Evolutionary conservation across 64 coral and sea anemone genomes (phyloP).

Genomic region (Porites lutea): DNA sequence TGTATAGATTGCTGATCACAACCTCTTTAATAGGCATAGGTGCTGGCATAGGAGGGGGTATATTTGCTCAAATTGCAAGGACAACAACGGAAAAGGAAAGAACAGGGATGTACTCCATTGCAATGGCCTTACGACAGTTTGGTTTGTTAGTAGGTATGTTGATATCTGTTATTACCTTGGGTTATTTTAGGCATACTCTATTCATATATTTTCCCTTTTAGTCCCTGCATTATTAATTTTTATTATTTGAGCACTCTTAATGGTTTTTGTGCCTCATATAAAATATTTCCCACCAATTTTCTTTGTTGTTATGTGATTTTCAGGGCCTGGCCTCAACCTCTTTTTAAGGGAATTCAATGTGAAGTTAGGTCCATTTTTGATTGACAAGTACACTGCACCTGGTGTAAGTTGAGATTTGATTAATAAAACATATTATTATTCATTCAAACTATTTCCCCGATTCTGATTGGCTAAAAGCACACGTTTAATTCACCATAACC

Average conservation of each 20-base stretch:
- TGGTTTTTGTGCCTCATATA: neutral
- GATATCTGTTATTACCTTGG: neutral
- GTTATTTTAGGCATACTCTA: neutral
- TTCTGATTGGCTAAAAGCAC: no score
- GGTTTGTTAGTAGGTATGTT: constrained; percentile 85
- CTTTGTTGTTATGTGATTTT: neutral
- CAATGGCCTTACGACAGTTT: constrained; percentile 85
- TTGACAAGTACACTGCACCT: constrained; percentile 83
- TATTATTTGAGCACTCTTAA: no score
- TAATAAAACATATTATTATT: no score
- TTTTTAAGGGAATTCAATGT: constrained; percentile 81
- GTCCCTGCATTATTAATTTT: no score
- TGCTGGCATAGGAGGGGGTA: constrained; percentile 79
- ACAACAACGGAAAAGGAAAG: constrained; percentile 92
- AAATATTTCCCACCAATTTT: neutral
- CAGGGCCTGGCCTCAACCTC: constrained; percentile 92
- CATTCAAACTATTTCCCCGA: no score
- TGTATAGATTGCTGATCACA: no score
- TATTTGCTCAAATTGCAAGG: constrained; percentile 95
- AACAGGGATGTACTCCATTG: constrained; percentile 90
- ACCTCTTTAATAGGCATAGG: constrained; percentile 68
- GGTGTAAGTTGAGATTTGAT: constrained; percentile 63
- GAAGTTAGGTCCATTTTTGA: constrained; percentile 79
- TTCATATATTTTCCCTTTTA: no score
- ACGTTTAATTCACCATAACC: no score